These are phyloP conservation scores for Sisyra terminalis DNA, from an alignment of 2,888 invertebrate species.

Conservation along the genomic window DNA sequence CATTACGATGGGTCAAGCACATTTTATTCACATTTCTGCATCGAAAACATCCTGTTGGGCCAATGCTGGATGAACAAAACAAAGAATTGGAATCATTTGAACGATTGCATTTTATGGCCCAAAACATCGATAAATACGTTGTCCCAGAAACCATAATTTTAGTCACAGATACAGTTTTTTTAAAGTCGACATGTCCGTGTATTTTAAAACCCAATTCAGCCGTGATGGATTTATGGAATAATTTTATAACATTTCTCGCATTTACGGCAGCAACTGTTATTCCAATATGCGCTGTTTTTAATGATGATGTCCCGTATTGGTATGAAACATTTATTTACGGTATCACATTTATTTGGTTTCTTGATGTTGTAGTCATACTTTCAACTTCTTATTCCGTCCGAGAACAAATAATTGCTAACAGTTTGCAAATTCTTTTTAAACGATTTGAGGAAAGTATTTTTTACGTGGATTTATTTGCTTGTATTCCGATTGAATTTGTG, in stretches of 20 bases:
- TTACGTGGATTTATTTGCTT: too few species aligned
- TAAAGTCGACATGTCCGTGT: conserved; percentile 10
- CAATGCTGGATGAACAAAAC: too few species aligned
- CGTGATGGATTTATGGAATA: conserved; percentile 9
- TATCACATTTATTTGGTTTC: conserved; percentile 7
- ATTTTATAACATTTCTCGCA: conserved; percentile 6
- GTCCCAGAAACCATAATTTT: conserved; percentile 10
- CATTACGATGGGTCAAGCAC: too few species aligned
- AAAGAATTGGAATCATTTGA: conserved; percentile 1
- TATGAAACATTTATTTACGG: conserved; percentile 2
- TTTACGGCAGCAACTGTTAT: conserved; percentile 5
- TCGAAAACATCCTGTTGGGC: too few species aligned
- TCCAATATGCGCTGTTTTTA: conserved; percentile 7
- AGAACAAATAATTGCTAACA: too few species aligned
- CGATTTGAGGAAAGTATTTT: too few species aligned
- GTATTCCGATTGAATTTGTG: too few species aligned
- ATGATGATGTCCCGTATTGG: conserved; percentile 3
- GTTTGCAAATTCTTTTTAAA: too few species aligned
- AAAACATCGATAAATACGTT: conserved; percentile 6
- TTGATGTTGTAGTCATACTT: conserved; percentile 9
- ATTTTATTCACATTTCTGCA: too few species aligned
- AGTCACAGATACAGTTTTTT: conserved; percentile 10
- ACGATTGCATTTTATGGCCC: conserved; percentile 7
- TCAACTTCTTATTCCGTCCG: conserved; percentile 3
- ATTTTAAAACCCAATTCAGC: conserved; percentile 9